Percentiles rank a stretch among this genome's conserved stretches.
These are phyloP conservation scores for Leptinotarsa juncta DNA, from an alignment of 2,888 invertebrate species.

Conservation along the genomic window DNA sequence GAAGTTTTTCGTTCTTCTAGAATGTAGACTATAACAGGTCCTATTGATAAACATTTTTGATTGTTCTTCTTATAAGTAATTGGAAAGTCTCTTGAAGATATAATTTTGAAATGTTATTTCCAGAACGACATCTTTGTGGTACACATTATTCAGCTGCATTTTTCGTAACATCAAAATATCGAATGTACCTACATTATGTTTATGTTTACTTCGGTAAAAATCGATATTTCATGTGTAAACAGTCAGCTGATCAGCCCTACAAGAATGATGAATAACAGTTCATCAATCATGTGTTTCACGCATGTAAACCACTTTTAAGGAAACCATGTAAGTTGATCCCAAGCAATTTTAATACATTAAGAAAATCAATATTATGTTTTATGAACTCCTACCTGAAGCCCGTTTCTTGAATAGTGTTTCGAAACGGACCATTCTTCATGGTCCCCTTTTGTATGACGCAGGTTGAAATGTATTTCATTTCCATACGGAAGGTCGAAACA, in stretches of 20 bases:
- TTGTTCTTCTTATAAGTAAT: too few species aligned
- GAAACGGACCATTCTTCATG: too few species aligned
- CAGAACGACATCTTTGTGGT: too few species aligned
- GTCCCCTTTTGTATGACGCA: neutral
- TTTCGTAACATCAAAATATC: too few species aligned
- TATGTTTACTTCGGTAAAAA: constrained; percentile 13
- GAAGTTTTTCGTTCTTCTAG: too few species aligned
- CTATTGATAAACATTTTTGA: too few species aligned
- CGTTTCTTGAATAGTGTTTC: too few species aligned
- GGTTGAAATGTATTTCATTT: neutral
- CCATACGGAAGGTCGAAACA: too few species aligned
- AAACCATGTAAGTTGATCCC: constrained; percentile 23
- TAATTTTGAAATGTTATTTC: too few species aligned
- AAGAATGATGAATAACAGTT: constrained; percentile 24
- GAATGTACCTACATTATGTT: neutral
- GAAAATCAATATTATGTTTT: neutral
- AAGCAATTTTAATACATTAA: constrained; percentile 11
- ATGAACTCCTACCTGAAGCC: neutral
- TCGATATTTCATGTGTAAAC: constrained; percentile 19
- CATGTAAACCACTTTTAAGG: constrained; percentile 4
- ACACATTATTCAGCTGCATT: too few species aligned
- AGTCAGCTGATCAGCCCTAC: constrained; percentile 12
- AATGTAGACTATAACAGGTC: too few species aligned
- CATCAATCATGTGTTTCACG: constrained; percentile 24
- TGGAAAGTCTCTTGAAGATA: too few species aligned